These are phyloP conservation scores for Cotesia chilonis DNA, from an alignment of 1,140 invertebrate species.

Conservation along the genomic window DNA sequence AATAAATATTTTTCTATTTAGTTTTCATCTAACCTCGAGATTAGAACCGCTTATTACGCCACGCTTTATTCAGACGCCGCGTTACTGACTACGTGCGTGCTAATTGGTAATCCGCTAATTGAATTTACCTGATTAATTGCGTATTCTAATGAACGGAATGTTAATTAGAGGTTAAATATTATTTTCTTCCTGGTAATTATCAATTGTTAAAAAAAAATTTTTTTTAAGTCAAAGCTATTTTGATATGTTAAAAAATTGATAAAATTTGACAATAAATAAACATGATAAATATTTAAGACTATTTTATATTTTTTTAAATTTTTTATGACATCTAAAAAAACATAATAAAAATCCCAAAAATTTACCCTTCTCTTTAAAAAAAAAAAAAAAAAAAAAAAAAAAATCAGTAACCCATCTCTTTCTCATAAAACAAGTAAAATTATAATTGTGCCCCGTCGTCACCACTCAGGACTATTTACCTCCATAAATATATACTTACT, in stretches of 20 bases:
- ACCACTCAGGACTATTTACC: no score
- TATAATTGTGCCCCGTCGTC: conserved; percentile 49
- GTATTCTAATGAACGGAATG: conserved; percentile 57
- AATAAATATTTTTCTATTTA: background rate
- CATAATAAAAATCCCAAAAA: no score
- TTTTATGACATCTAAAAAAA: no score
- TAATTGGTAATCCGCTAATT: conserved; percentile 62
- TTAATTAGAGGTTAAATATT: conserved; percentile 50
- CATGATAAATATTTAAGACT: no score
- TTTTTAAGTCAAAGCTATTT: no score
- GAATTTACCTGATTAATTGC: conserved; percentile 60
- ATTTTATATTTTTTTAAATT: no score
- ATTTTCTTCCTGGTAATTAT: no score
- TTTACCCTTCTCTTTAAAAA: background rate
- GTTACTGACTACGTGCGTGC: conserved; percentile 44
- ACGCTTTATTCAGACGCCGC: conserved; percentile 2
- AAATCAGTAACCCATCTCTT: conserved; percentile 58
- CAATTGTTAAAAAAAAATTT: no score
- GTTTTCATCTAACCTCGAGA: no score
- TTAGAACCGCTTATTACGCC: no score
- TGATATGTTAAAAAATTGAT: no score
- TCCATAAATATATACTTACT: background rate
- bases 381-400: conserved; percentile 20
- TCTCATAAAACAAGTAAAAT: conserved; percentile 57
- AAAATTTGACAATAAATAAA: no score